Percentiles rank a stretch among this genome's conserved stretches.
Evolutionary conservation across 2,888 invertebrate genomes (phyloP).

Genomic region (Drosophila neotestacea): DNA sequence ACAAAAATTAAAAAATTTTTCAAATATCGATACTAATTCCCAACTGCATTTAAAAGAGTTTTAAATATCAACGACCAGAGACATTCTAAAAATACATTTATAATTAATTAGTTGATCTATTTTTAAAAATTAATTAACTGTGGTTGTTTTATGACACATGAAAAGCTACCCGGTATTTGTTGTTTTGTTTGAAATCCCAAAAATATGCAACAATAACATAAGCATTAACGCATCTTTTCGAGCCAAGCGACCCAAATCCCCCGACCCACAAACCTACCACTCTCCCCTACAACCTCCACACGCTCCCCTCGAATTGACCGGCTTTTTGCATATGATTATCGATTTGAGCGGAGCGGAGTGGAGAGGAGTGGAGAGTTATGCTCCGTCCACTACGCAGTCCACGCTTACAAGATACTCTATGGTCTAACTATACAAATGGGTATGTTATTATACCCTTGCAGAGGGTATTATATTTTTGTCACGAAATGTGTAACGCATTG

Average conservation of each 20-base stretch:
- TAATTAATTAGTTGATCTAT: too few relatives aligned
- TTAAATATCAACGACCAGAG: too few relatives aligned
- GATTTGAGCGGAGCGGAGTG: conserved; percentile 43
- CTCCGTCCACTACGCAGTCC: conserved; percentile 28
- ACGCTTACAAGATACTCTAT: conserved; percentile 16
- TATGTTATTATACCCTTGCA: too few relatives aligned
- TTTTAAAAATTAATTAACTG: conserved; percentile 2
- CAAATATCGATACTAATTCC: neutral
- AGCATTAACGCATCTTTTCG: conserved; percentile 50
- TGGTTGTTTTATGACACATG: neutral
- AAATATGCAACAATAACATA: conserved; percentile 53
- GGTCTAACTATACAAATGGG: neutral
- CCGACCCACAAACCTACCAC: neutral
- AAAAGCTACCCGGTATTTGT: conserved; percentile 33
- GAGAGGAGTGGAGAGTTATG: conserved; percentile 4
- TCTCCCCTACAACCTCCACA: neutral
- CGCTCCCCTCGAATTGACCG: conserved; percentile 55
- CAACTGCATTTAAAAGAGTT: neutral
- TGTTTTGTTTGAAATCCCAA: conserved; percentile 33
- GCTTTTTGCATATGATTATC: conserved; percentile 81
- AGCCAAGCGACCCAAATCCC: conserved; percentile 42
- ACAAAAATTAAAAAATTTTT: too few relatives aligned
- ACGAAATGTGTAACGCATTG: too few relatives aligned
- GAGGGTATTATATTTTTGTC: too few relatives aligned
- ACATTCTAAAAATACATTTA: too few relatives aligned